phyloP scores from a whole-genome alignment of 2,797 vertebrate species.

The Picus viridis region DNA sequence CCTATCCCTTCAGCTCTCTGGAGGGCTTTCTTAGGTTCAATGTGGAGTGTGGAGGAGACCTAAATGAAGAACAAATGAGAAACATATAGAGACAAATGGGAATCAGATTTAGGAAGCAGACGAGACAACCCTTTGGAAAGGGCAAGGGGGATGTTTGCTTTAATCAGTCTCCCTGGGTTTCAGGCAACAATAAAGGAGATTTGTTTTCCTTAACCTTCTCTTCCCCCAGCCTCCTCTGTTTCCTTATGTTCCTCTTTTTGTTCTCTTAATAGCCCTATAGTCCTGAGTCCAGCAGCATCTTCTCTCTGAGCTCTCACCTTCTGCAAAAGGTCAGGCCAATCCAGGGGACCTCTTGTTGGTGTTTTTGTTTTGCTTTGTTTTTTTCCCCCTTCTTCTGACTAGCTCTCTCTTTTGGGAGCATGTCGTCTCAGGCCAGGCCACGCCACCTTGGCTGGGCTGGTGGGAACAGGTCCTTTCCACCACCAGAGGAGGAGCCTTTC shows the following conservation, averaged over 20 bases:
- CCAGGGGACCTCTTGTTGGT: neutral
- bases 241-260: neutral
- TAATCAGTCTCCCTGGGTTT: conserved; percentile 10
- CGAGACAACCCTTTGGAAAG: conserved; percentile 3
- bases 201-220: conserved; percentile 22
- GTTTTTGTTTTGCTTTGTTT: neutral
- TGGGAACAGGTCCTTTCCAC: neutral
- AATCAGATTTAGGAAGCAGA: conserved; percentile 59
- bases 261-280: conserved; percentile 1
- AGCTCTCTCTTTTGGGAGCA: neutral
- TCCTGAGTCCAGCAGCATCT: neutral
- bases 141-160: neutral
- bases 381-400: neutral
- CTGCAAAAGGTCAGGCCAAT: neutral
- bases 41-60: neutral
- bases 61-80: conserved; percentile 31
- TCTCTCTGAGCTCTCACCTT: neutral
- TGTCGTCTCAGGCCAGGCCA: neutral
- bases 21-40: neutral
- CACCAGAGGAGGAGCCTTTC: neutral
- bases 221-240: neutral
- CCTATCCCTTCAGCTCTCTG: neutral
- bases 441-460: neutral
- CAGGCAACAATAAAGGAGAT: conserved; percentile 7
- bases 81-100: conserved; percentile 49